These are phyloP conservation scores for Dicentrarchus labrax DNA, from an alignment of 2,113 vertebrate species.

Conservation along the genomic window DNA sequence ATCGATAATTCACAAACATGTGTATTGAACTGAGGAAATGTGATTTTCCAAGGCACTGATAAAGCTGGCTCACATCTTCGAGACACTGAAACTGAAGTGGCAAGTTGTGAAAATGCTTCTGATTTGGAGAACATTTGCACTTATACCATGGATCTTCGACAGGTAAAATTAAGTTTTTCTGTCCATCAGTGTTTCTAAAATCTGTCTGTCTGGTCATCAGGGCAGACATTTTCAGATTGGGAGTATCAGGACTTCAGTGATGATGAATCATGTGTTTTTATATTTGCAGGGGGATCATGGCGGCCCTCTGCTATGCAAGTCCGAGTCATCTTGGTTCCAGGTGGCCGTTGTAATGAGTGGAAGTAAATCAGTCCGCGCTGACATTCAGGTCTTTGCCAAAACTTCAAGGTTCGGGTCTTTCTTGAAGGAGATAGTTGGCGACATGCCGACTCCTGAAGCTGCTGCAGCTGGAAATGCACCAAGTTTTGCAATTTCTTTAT, in stretches of 20 bases:
- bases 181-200: not conserved
- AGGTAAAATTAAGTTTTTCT: slow-evolving; percentile 38
- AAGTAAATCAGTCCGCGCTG: slow-evolving; percentile 7
- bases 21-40: slow-evolving; percentile 1
- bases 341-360: slow-evolving; percentile 42
- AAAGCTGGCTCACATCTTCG: slow-evolving; percentile 27
- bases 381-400: slow-evolving; percentile 60
- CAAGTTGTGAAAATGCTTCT: slow-evolving; percentile 53
- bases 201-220: not conserved
- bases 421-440: slow-evolving; percentile 46
- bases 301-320: slow-evolving; percentile 63
- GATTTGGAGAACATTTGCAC: slow-evolving; percentile 67
- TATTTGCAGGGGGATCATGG: slow-evolving; percentile 56
- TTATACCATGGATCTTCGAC: slow-evolving; percentile 34
- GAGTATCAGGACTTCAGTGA: not conserved
- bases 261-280: not conserved
- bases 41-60: not conserved
- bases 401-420: slow-evolving; percentile 50
- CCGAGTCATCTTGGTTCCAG: slow-evolving; percentile 69
- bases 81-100: slow-evolving; percentile 58
- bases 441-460: slow-evolving; percentile 25
- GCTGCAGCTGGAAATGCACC: slow-evolving; percentile 24
- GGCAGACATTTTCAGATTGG: not conserved
- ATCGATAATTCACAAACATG: not conserved
- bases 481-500: not conserved